Conservation (phyloP, 2,113 vertebrate species). For the Sterna hirundo region DNA sequence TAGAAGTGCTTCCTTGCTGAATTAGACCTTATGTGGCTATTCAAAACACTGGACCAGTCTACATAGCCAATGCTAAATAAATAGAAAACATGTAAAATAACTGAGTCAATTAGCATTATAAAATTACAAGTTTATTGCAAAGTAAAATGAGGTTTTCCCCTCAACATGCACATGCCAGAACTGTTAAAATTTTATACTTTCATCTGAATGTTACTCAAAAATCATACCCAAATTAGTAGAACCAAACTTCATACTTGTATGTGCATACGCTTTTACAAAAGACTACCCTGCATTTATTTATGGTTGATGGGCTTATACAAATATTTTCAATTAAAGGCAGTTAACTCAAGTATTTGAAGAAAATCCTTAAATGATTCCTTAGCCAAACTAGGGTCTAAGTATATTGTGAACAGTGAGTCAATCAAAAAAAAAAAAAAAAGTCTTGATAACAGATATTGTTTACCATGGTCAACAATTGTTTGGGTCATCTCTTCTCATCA, state of each 20-base stretch:
- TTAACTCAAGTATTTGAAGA: background rate
- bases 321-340: background rate
- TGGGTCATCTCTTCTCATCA: background rate
- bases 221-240: background rate
- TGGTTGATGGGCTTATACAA: background rate
- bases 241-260: background rate
- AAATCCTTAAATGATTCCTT: background rate
- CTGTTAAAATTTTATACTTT: background rate
- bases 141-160: background rate
- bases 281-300: background rate
- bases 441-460: background rate
- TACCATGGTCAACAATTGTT: background rate
- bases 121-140: constrained; percentile 50
- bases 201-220: background rate
- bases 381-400: background rate
- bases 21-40: background rate
- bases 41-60: background rate
- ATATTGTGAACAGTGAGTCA: background rate
- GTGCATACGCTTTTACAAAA: background rate
- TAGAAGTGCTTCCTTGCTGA: background rate
- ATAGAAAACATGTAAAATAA: background rate
- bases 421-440: background rate
- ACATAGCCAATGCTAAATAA: background rate
- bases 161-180: background rate
- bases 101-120: background rate